Percentiles rank a stretch among this genome's conserved stretches.
Evolutionary conservation across 2,797 vertebrate species (phyloP).

Genomic region (Chelonia mydas): DNA sequence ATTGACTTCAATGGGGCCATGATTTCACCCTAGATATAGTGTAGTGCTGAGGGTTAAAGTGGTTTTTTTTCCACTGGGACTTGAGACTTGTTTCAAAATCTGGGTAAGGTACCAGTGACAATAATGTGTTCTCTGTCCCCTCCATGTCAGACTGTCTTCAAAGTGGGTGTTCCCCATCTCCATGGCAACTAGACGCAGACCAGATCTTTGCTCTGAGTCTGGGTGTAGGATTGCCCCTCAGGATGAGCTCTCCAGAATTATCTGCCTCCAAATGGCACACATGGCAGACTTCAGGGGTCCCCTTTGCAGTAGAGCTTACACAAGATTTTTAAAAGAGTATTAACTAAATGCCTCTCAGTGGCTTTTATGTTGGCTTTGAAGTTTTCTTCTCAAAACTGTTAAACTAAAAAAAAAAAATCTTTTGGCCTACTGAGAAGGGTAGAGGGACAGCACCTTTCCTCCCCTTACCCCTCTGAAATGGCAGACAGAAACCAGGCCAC

Average conservation of each 20-base stretch:
- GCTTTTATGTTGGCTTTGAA: not conserved
- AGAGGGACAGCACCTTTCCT: not conserved
- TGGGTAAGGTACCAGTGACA: not conserved
- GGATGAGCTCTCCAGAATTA: not conserved
- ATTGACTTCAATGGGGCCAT: not conserved
- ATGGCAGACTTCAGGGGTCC: not conserved
- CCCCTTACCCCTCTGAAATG: not conserved
- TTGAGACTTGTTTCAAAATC: not conserved
- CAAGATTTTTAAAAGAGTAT: slow-evolving; percentile 7
- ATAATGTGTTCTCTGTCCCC: not conserved
- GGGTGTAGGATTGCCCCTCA: not conserved
- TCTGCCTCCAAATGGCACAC: rapidly evolving
- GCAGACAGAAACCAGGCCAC: not conserved
- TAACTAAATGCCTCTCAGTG: not conserved
- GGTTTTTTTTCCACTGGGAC: not conserved
- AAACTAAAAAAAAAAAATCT: not conserved
- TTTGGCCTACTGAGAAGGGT: not conserved
- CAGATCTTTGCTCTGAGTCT: not conserved
- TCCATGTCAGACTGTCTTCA: not conserved
- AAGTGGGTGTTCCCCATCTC: not conserved
- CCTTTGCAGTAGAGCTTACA: slow-evolving; percentile 25
- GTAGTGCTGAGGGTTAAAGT: not conserved
- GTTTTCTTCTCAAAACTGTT: not conserved
- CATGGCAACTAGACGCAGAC: not conserved
- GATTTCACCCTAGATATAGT: not conserved